Conservation (phyloP, 2,888 invertebrate species). For the Trachelus iudaicus region DNA sequence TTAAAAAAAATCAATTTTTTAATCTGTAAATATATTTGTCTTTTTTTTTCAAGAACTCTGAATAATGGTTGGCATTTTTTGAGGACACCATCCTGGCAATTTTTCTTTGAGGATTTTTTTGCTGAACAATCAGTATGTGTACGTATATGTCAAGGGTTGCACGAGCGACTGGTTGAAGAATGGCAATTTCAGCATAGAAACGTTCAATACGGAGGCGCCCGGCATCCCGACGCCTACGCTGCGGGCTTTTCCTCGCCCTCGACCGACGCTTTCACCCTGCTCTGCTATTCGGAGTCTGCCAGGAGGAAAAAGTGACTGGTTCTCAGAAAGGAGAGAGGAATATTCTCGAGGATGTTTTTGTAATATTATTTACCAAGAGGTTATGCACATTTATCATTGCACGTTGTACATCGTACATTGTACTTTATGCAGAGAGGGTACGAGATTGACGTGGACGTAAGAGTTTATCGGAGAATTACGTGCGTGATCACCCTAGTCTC, state of each 20-base stretch:
- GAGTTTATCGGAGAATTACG: background rate
- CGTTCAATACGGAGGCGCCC: conserved; percentile 41
- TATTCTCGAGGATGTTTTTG: background rate
- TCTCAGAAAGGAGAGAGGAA: background rate
- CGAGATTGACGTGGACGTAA: background rate
- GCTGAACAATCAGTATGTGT: background rate
- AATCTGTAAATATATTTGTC: background rate
- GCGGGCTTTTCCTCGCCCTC: conserved; percentile 28
- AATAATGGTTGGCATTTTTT: background rate
- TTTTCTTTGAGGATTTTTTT: background rate
- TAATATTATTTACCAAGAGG: background rate
- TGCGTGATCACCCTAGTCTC: background rate
- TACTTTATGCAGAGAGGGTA: background rate
- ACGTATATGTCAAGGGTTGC: background rate
- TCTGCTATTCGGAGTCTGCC: background rate
- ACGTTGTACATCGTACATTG: background rate
- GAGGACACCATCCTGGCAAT: too few species aligned
- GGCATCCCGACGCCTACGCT: conserved; percentile 41
- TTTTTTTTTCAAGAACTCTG: background rate
- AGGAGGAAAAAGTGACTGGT: background rate
- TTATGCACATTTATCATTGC: background rate
- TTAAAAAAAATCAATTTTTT: background rate
- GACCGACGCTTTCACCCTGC: conserved; percentile 7
- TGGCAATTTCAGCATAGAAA: background rate
- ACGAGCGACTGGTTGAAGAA: background rate